Conservation (phyloP, 1,140 invertebrate species). For the Akabosia matsudoensis region DNA sequence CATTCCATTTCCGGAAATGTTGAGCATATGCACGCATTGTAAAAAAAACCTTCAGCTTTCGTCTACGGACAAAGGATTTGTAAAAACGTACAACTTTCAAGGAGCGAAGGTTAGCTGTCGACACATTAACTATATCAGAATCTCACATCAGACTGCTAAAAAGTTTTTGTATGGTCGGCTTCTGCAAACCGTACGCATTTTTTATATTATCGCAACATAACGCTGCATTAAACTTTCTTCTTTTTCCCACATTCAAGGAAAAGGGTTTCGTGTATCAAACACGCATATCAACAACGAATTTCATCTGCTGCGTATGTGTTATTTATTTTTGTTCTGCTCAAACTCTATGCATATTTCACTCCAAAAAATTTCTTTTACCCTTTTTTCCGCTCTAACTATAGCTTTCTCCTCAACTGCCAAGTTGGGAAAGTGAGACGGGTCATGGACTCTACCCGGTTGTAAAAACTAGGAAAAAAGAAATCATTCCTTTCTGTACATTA, state of each 20-base stretch:
- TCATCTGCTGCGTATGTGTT: no score
- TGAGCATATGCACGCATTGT: not conserved
- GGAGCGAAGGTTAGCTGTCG: not conserved
- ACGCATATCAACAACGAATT: no score
- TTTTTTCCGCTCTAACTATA: no score
- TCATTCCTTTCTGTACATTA: not conserved
- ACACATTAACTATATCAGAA: not conserved
- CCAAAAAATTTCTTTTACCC: no score
- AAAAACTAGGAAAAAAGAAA: not conserved
- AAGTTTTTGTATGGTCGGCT: not conserved
- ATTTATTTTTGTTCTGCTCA: no score
- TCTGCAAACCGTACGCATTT: not conserved
- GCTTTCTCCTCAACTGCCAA: no score
- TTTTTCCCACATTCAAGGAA: no score
- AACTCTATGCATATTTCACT: no score
- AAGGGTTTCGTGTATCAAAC: no score
- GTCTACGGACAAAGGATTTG: not conserved
- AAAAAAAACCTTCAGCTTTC: not conserved
- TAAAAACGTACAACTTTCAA: not conserved
- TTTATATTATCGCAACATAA: no score
- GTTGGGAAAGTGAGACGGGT: no score
- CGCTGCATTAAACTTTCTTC: no score
- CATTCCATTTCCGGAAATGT: not conserved
- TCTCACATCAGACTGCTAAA: not conserved
- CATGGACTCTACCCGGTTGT: not conserved